Conservation (phyloP, 1,140 invertebrate genomes). For the Hermetia illucens region DNA sequence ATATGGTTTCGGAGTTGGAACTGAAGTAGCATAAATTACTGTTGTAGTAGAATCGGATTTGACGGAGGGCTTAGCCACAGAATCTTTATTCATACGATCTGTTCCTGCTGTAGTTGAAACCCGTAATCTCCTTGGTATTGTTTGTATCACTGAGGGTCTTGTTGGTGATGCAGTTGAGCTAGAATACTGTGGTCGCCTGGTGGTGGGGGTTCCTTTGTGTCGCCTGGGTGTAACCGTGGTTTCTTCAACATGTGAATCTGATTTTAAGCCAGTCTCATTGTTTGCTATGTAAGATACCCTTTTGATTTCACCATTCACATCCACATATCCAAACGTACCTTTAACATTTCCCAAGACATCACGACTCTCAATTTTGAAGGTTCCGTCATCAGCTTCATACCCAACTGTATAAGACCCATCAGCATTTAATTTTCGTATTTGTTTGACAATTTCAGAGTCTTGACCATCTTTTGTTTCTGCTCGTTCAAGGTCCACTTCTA, state of each 20-base stretch:
- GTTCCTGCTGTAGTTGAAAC: slow-evolving; percentile 22
- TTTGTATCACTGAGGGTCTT: slow-evolving; percentile 41
- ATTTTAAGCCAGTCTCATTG: slow-evolving; percentile 36
- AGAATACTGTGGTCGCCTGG: slow-evolving; percentile 33
- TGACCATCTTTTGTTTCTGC: slow-evolving; percentile 39
- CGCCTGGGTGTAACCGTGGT: slow-evolving; percentile 30
- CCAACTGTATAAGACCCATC: slow-evolving; percentile 76
- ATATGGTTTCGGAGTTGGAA: slow-evolving; percentile 9
- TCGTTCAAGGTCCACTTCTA: slow-evolving; percentile 31
- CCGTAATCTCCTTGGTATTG: slow-evolving; percentile 40
- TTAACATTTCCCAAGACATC: slow-evolving; percentile 68
- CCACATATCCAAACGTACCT: slow-evolving; percentile 74
- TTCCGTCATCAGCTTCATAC: slow-evolving; percentile 70
- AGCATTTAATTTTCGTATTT: slow-evolving; percentile 65
- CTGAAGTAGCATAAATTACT: slow-evolving; percentile 16
- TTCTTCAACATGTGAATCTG: slow-evolving; percentile 30
- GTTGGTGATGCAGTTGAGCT: slow-evolving; percentile 26
- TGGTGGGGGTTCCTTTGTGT: slow-evolving; percentile 29
- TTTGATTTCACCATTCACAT: slow-evolving; percentile 65
- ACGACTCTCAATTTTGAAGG: slow-evolving; percentile 70
- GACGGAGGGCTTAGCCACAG: slow-evolving; percentile 12
- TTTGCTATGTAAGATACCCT: slow-evolving; percentile 62
- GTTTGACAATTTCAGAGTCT: slow-evolving; percentile 49
- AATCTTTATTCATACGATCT: slow-evolving; percentile 9
- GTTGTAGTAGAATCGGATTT: slow-evolving; percentile 7